Conservation (phyloP, 1,140 invertebrate species). For the Cepaea nemoralis region DNA sequence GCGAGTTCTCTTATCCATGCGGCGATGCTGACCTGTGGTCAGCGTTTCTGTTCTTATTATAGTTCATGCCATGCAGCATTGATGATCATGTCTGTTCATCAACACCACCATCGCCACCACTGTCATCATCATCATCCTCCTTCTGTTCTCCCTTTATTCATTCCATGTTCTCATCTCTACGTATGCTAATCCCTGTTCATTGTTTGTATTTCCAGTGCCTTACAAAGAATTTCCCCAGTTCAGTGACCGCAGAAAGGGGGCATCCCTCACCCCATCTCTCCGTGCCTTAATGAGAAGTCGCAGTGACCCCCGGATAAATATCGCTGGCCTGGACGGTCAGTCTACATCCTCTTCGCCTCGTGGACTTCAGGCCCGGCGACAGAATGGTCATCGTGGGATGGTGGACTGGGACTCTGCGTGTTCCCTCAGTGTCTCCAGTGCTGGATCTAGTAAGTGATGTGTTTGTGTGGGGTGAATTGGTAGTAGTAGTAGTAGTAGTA, state of each 20-base stretch:
- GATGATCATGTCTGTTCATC: no score
- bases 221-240: slow-evolving; percentile 94
- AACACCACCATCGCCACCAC: no score
- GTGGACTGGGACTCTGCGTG: slow-evolving; percentile 63
- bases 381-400: slow-evolving; percentile 33
- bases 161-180: no score
- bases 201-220: slow-evolving; percentile 85
- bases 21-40: no score
- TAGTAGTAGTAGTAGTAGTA: no score
- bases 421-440: slow-evolving; percentile 69
- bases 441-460: slow-evolving; percentile 59
- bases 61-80: no score
- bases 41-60: no score
- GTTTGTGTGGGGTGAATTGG: no score
- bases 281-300: slow-evolving; percentile 62
- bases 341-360: slow-evolving; percentile 7
- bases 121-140: no score
- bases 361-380: slow-evolving; percentile 40
- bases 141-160: no score
- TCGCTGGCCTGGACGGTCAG: slow-evolving; percentile 46
- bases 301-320: slow-evolving; percentile 66
- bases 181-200: no score
- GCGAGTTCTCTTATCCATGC: no score
- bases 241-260: slow-evolving; percentile 84
- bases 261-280: slow-evolving; percentile 55